A percentile compares a stretch with the other conserved stretches of the same genome.
Evolutionary conservation across 2,797 vertebrate species (phyloP).

Genomic region (Molothrus ater): DNA sequence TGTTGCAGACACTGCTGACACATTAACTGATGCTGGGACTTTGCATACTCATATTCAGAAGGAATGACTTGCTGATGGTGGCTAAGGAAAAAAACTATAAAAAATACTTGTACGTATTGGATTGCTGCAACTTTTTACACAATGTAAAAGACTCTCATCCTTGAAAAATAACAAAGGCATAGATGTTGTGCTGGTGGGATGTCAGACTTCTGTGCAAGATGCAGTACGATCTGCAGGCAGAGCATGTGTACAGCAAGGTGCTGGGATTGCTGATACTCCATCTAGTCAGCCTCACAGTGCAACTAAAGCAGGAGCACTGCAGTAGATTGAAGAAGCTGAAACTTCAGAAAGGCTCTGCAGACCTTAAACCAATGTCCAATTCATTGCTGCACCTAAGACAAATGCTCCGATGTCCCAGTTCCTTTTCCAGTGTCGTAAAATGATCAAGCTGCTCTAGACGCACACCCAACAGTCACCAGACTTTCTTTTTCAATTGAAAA

Average conservation of each 20-base stretch:
- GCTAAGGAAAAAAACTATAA: background rate
- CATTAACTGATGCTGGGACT: constrained; percentile 35
- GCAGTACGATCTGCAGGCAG: background rate
- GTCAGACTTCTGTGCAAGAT: background rate
- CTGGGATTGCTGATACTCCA: background rate
- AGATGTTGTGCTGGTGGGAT: background rate
- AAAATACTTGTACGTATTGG: background rate
- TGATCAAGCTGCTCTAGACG: background rate
- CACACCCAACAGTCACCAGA: background rate
- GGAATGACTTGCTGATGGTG: background rate
- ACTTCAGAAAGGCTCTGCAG: background rate
- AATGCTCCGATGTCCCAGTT: background rate
- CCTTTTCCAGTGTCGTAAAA: background rate
- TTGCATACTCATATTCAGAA: constrained; percentile 13
- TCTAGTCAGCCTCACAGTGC: background rate
- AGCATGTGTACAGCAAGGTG: background rate
- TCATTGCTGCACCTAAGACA: background rate
- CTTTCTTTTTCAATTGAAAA: background rate
- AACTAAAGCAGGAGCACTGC: background rate
- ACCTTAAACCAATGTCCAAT: background rate
- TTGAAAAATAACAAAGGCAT: background rate
- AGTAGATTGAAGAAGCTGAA: background rate
- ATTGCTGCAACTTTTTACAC: background rate
- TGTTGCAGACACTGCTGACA: background rate
- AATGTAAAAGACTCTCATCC: background rate